phyloP scores from a whole-genome alignment of 2,888 invertebrate genomes.

The Drosophila limbata region DNA sequence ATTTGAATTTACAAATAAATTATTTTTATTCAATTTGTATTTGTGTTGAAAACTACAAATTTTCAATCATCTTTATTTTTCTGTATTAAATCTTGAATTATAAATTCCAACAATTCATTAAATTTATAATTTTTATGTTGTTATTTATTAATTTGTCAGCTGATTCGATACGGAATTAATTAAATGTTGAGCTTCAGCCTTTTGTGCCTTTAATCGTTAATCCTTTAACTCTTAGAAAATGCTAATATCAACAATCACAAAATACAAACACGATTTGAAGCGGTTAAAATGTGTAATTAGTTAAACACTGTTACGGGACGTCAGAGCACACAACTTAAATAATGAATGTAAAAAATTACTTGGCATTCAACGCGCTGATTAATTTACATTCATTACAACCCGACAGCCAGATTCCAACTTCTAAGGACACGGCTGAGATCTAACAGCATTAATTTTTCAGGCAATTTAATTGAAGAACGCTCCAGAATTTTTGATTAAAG shows the following conservation, averaged over 20 bases:
- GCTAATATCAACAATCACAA: conserved; percentile 33
- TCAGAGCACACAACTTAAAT: conserved; percentile 15
- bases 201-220: neutral
- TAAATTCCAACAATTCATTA: no score
- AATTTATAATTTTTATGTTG: no score
- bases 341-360: conserved; percentile 52
- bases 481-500: conserved; percentile 54
- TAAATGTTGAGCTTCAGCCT: neutral
- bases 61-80: no score
- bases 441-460: conserved; percentile 66
- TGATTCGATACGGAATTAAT: no score
- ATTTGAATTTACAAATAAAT: no score
- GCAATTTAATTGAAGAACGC: conserved; percentile 73
- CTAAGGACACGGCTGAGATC: conserved; percentile 12
- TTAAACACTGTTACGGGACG: conserved; percentile 19
- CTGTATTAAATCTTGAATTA: no score
- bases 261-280: conserved; percentile 48
- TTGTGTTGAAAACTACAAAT: no score
- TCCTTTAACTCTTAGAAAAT: neutral
- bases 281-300: conserved; percentile 60
- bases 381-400: conserved; percentile 54
- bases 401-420: neutral
- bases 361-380: conserved; percentile 21
- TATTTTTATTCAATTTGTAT: no score
- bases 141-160: no score